Evolutionary conservation across 2,888 invertebrate genomes (phyloP).

Genomic region (Desoria tigrina): DNA sequence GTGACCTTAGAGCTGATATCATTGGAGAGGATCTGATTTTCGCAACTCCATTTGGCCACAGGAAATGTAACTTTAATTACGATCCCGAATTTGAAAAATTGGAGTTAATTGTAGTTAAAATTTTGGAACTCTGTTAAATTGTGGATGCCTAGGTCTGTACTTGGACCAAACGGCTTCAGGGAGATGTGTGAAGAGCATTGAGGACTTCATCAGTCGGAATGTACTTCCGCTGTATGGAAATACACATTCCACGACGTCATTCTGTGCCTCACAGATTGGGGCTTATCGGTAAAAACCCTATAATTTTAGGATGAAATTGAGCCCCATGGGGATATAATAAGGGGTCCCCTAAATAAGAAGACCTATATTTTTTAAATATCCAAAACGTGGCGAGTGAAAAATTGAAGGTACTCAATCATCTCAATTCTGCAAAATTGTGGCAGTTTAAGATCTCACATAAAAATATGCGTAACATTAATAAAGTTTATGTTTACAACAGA

Average conservation of each 20-base stretch:
- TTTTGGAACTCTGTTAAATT: background rate
- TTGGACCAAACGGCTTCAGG: constrained; percentile 87
- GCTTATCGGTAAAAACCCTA: constrained; percentile 72
- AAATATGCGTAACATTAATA: too few species aligned
- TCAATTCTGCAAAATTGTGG: too few species aligned
- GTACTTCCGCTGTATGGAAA: constrained; percentile 82
- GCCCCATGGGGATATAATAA: too few species aligned
- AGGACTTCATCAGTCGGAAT: constrained; percentile 76
- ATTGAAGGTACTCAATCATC: too few species aligned
- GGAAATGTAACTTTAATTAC: constrained; percentile 29
- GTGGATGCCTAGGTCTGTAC: constrained; percentile 60
- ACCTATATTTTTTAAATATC: too few species aligned
- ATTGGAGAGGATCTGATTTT: constrained; percentile 30
- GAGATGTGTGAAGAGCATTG: constrained; percentile 76
- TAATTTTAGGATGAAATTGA: too few species aligned
- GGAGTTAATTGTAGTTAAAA: background rate
- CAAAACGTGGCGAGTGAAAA: too few species aligned
- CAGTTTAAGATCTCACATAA: too few species aligned
- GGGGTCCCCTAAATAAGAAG: too few species aligned
- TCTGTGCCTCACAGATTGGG: constrained; percentile 82
- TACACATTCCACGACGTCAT: constrained; percentile 75
- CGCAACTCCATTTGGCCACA: constrained; percentile 39
- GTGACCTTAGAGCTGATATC: too few species aligned
- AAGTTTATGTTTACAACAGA: too few species aligned
- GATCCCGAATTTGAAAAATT: background rate